Evolutionary conservation across 2,888 invertebrate species (phyloP).

Genomic region (Leptopilina myrica): DNA sequence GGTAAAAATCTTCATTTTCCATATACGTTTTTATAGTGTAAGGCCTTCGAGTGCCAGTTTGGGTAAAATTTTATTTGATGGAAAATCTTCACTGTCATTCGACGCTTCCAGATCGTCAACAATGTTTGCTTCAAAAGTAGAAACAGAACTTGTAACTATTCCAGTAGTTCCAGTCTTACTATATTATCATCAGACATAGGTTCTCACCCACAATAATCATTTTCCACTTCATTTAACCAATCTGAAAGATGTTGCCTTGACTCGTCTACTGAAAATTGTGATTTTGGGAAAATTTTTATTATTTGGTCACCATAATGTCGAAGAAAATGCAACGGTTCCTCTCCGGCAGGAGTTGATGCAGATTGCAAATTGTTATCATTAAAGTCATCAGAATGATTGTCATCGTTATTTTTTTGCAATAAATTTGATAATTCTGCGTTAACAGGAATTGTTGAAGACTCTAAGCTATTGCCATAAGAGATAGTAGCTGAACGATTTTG

Average conservation of each 20-base stretch:
- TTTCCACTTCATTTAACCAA: too few species aligned
- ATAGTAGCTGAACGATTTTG: background rate
- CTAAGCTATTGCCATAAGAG: background rate
- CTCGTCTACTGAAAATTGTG: background rate
- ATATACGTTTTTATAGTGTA: background rate
- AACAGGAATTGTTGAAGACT: background rate
- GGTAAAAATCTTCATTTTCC: background rate
- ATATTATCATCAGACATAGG: background rate
- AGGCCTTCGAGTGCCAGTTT: background rate
- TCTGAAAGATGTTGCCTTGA: background rate
- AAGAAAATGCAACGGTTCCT: background rate
- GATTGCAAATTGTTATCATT: background rate
- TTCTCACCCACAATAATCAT: too few species aligned
- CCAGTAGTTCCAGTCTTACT: background rate
- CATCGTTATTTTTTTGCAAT: background rate
- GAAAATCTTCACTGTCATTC: background rate
- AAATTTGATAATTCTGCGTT: background rate
- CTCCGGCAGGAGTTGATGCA: background rate
- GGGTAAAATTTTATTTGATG: background rate
- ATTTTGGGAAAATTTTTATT: background rate
- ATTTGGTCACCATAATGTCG: background rate
- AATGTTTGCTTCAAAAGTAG: too few species aligned
- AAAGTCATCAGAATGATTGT: background rate
- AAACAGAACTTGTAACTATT: too few species aligned
- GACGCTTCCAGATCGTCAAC: background rate